Conservation (phyloP, 2,888 invertebrate species). For the Pelosia muscerda region DNA sequence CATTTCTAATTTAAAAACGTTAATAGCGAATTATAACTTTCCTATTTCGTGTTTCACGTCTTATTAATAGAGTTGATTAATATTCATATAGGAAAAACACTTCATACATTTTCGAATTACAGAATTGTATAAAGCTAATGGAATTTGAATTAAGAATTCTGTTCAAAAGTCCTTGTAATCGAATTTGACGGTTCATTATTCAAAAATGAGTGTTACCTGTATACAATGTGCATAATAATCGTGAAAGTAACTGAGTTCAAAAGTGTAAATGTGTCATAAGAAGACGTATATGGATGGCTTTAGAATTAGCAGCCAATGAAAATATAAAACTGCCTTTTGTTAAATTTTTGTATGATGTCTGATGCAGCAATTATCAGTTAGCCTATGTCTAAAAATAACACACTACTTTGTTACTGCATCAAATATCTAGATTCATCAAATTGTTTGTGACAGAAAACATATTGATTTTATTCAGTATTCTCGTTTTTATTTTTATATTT, state of each 20-base stretch:
- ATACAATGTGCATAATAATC: not conserved
- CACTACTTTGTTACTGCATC: not conserved
- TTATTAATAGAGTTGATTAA: not conserved
- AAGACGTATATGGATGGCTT: not conserved
- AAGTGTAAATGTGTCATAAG: not conserved
- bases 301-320: not conserved
- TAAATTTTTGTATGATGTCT: not conserved
- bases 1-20: not conserved
- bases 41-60: not conserved
- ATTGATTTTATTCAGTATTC: not conserved
- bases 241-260: conserved; percentile 10
- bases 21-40: not conserved
- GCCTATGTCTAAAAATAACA: not conserved
- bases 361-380: not conserved
- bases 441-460: not conserved
- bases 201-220: not conserved
- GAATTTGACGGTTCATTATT: conserved; percentile 5
- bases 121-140: not conserved
- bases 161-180: not conserved
- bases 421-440: not conserved
- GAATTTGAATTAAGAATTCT: conserved; percentile 1
- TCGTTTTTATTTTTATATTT: not conserved
- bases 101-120: not conserved
- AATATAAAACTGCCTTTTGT: not conserved
- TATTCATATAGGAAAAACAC: not conserved